phyloP scores from a whole-genome alignment of 2,797 vertebrate species.

The Helarctos malayanus region DNA sequence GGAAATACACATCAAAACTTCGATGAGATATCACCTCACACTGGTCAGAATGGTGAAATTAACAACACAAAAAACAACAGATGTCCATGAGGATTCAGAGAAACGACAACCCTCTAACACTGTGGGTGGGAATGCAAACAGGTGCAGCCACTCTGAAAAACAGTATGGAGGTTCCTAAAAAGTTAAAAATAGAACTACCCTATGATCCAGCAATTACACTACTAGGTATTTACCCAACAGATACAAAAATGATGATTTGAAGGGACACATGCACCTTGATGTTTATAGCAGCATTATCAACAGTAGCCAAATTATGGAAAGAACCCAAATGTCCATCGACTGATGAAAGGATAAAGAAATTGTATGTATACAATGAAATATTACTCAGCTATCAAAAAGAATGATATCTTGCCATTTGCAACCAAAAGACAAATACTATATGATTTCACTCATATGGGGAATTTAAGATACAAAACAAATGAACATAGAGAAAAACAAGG shows the following conservation, averaged over 20 bases:
- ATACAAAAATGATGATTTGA: not conserved
- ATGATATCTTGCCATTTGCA: not conserved
- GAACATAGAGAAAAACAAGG: not conserved
- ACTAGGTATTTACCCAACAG: not conserved
- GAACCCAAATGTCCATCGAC: not conserved
- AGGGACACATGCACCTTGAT: not conserved
- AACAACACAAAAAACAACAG: not conserved
- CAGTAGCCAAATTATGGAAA: not conserved
- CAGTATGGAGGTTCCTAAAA: not conserved
- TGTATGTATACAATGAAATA: not conserved
- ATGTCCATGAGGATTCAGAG: not conserved
- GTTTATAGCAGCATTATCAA: not conserved
- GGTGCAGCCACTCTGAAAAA: not conserved
- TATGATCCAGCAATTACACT: not conserved
- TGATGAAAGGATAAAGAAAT: not conserved
- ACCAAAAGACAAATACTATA: not conserved
- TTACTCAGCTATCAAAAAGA: not conserved
- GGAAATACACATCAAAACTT: not conserved
- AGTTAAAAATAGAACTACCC: not conserved
- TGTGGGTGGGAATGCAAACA: not conserved
- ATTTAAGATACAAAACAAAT: not conserved
- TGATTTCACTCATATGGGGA: not conserved
- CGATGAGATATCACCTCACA: not conserved
- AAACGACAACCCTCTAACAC: not conserved
- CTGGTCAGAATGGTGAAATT: not conserved